Base-by-base conservation (phyloP, 2,888 invertebrate genomes). In the Macrostomum cliftonense region DNA sequence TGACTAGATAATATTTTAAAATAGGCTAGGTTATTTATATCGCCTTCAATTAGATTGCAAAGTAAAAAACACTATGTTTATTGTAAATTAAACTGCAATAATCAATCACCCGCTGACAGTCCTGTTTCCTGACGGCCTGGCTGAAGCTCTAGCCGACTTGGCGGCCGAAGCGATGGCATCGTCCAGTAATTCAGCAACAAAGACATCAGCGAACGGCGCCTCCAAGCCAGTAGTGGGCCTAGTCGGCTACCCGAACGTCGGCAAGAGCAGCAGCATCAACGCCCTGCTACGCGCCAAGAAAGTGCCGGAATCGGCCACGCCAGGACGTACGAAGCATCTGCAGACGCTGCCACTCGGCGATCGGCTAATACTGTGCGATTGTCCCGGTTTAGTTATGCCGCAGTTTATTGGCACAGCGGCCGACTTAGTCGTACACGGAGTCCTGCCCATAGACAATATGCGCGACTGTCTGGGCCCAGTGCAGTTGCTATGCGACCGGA, bases 251-350 rank as follows among this genome's bases (percentile, higher is more conserved):
- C 97, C 97, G 0, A 97, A 97, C 75, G 97, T 99, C 1, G 97
- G 97, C n/a, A 97, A 99, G 71, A 95, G 93, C 70, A 95, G 95
- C 53, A 89, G 95, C 11, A 91, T 99, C 52, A 99, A 99, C 74
- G 77, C 88, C 16, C 69, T 99, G 43, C 76, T 95, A 71, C 78
- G 79, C 56, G 77, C 77, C 37, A 95, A 79, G 65, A 76, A 76
- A 61, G 74, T 75, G 0, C 85, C 91, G 1, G 95, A 97, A 0
- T 95, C 95, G 1, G 83, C 91, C 0, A 99, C 95, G 53, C 97
- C 97, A 0, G 97, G 97, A 4, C 91, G 95, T 75, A 97, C 97
- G 0, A 88, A 95, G 59, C 95, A 97, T 71, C 55, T 57, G 16
- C 82, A 93, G 75, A 89, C 91, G 0, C 68, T 91, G 12, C 81